These are phyloP conservation scores for Atlantisia rogersi DNA, from an alignment of 2,113 vertebrate species.

Conservation along the genomic window DNA sequence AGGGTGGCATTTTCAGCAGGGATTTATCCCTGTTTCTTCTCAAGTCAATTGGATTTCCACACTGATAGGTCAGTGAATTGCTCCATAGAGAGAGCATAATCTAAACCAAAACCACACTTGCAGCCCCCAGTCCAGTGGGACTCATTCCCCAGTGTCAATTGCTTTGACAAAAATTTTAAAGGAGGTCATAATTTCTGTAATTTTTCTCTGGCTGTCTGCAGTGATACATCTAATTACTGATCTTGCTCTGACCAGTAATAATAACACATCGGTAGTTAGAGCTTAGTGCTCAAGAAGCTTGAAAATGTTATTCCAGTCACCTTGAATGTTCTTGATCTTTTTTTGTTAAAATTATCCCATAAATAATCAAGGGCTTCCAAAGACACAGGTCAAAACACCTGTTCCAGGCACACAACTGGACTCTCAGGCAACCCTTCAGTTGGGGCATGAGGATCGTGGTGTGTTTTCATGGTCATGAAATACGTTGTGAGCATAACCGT, in stretches of 20 bases:
- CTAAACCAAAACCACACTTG: background rate
- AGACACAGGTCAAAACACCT: background rate
- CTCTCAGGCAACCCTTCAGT: background rate
- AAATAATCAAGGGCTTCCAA: background rate
- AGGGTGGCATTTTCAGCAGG: background rate
- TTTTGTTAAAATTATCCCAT: background rate
- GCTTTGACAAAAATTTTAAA: background rate
- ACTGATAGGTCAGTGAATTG: background rate
- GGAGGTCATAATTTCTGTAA: background rate
- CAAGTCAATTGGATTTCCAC: slow-evolving; percentile 23
- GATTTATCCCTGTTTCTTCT: background rate
- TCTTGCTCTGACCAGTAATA: background rate
- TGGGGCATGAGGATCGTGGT: background rate
- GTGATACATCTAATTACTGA: background rate
- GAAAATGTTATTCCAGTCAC: background rate
- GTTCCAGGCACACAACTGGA: background rate
- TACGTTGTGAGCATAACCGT: background rate
- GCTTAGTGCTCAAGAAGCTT: background rate
- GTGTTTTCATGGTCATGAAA: background rate
- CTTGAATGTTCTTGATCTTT: background rate
- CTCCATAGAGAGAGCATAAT: background rate
- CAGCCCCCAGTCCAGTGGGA: background rate
- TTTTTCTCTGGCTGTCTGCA: background rate
- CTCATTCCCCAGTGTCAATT: background rate
- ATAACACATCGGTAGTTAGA: background rate